Conservation (phyloP, 2,888 invertebrate genomes). For the Synanthedon tipuliformis region DNA sequence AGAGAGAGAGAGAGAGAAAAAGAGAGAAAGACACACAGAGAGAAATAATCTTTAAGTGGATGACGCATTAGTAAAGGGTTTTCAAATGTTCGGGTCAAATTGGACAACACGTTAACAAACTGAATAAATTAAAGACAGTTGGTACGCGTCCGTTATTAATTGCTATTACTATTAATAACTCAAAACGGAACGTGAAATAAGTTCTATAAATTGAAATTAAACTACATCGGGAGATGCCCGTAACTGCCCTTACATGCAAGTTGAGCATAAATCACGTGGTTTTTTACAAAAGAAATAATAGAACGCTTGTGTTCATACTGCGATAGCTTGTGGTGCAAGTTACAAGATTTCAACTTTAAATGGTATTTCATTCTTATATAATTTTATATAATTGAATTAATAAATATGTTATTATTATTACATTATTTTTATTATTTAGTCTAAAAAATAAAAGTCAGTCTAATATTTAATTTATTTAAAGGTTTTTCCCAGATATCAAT, state of each 20-base stretch:
- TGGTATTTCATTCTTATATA: too few relatives aligned
- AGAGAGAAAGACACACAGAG: too few relatives aligned
- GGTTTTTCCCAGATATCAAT: too few relatives aligned
- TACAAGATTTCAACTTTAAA: too few relatives aligned
- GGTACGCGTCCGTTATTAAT: slow-evolving; percentile 27
- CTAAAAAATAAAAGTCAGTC: not conserved
- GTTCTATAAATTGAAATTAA: slow-evolving; percentile 66
- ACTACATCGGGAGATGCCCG: slow-evolving; percentile 43
- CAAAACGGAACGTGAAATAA: slow-evolving; percentile 19
- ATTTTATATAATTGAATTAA: too few relatives aligned
- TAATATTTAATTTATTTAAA: not conserved
- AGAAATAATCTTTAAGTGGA: too few relatives aligned
- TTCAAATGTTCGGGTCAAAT: too few relatives aligned
- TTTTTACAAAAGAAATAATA: slow-evolving; percentile 53
- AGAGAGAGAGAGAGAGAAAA: too few relatives aligned
- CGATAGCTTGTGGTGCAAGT: slow-evolving; percentile 24
- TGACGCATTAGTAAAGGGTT: too few relatives aligned
- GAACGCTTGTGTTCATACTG: slow-evolving; percentile 31
- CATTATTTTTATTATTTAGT: not conserved
- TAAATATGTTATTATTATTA: not conserved
- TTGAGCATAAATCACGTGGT: slow-evolving; percentile 51
- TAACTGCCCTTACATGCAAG: slow-evolving; percentile 46
- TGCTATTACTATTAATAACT: slow-evolving; percentile 9
- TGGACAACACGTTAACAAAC: too few relatives aligned
- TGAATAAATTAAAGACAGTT: too few relatives aligned